Base-by-base conservation (phyloP, 2,113 vertebrate genomes). In the Lophotis ruficrista region DNA sequence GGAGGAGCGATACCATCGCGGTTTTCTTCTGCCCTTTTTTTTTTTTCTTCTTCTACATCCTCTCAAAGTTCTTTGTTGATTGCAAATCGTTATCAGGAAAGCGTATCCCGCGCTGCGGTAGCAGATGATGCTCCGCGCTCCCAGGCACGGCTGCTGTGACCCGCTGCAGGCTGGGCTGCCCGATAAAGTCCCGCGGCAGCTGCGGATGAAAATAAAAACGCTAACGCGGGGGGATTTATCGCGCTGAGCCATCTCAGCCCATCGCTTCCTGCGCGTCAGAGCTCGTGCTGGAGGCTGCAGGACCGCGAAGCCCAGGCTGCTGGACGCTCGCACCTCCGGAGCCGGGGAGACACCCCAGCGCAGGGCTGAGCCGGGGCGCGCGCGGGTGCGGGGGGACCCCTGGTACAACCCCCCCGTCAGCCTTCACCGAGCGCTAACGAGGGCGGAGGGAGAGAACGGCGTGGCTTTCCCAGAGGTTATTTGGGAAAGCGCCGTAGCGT, bases 31-130 rank as follows among this genome's bases (percentile, higher is more conserved):
- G 30, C 88, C 14, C n/a, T 21, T 20, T n/a, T 57, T 54, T 38
- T 38, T 45, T 27, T 37, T 56, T 61, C 15, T 31, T 47, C 22
- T 6, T 2, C 71, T 68, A 62, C 50, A 76, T 93, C 71, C 66
- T 93, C 87, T 85, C 82, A 33, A 60, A 83, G 62, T 65, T 83
- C 92, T 93, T 73, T 88, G 84, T 53, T 85, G 96, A 80, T 71
- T 62, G 85, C 93, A 62, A 95, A 80, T 90, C 53, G 75, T 94
- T 92, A 90, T 94, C 87, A 9, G 12, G 84, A 83, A 90, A 91
- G 78, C 66, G 3, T 89, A 91, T 69, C 93, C 89, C 24, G 25
- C 4, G 73, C 93, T 94, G 93, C 89, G 47, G 22, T 12, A 56
- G 95, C 93, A 84, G 91, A 87, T 92, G 92, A 94, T 3, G 80